A percentile compares a stretch with the other conserved stretches of the same genome.
Conservation (phyloP, 2,888 invertebrate genomes). For the Seladonia tumulorum region DNA sequence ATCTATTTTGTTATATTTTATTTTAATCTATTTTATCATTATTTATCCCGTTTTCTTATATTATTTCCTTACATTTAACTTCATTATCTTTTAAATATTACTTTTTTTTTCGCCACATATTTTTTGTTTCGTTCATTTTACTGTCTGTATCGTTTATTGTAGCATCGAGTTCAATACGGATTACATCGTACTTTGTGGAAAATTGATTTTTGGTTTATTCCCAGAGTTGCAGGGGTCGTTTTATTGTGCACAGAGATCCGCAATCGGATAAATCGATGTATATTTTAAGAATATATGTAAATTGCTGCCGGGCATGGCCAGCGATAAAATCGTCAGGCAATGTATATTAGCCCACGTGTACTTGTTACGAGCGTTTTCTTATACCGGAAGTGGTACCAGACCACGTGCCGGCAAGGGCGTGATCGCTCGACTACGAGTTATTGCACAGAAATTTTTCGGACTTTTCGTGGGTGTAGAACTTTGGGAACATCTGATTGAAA, state of each 20-base stretch:
- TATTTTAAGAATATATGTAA: slow-evolving; percentile 3
- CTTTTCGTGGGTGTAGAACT: not conserved
- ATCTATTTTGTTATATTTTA: too few species aligned
- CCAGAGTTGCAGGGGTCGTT: not conserved
- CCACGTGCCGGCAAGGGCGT: not conserved
- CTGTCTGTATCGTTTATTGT: too few species aligned
- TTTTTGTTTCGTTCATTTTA: too few species aligned
- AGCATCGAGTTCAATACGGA: too few species aligned
- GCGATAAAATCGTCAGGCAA: slow-evolving; percentile 7
- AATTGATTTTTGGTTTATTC: not conserved
- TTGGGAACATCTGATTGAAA: not conserved
- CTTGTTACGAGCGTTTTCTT: not conserved
- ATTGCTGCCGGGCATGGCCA: not conserved
- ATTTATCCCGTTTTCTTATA: too few species aligned
- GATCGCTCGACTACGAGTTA: not conserved
- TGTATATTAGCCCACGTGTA: not conserved
- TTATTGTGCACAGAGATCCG: not conserved
- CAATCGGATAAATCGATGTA: not conserved
- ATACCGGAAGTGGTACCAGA: not conserved
- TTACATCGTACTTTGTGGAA: not conserved
- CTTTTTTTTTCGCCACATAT: too few species aligned
- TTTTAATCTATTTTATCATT: too few species aligned
- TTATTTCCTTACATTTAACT: too few species aligned
- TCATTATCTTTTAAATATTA: too few species aligned
- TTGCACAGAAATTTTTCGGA: not conserved